These are phyloP conservation scores for Rhombomys opimus DNA, from an alignment of 2,113 vertebrate genomes.

Conservation along the genomic window DNA sequence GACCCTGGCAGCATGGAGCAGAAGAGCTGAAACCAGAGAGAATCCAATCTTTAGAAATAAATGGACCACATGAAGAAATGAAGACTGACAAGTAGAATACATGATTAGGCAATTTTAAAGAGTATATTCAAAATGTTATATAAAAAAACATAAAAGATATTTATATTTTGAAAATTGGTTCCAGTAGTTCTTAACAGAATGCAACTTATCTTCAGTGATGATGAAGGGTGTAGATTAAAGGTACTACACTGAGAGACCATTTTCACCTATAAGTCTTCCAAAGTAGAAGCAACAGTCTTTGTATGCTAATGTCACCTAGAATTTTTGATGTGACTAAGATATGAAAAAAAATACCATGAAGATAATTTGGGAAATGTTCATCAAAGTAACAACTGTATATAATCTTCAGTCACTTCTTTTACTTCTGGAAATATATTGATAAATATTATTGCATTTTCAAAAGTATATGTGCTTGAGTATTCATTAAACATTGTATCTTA, in stretches of 20 bases:
- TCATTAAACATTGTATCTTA: background rate
- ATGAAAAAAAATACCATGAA: background rate
- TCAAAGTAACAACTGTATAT: background rate
- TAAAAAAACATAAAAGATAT: background rate
- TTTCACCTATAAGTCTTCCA: background rate
- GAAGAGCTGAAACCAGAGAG: background rate
- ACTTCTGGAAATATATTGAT: constrained; percentile 8
- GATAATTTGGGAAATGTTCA: background rate
- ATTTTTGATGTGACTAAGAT: background rate
- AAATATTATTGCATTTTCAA: background rate
- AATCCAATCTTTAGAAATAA: background rate
- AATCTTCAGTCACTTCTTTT: background rate
- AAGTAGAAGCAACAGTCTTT: background rate
- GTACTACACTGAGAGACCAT: background rate
- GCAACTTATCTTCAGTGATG: background rate
- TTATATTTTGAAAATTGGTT: background rate
- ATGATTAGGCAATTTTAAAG: background rate
- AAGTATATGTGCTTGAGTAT: background rate
- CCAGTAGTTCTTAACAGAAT: background rate
- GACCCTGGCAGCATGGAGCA: background rate
- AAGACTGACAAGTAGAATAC: background rate
- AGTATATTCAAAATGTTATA: background rate
- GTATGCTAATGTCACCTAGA: background rate
- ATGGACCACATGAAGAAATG: background rate
- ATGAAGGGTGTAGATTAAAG: background rate